These are phyloP conservation scores for Ormia ochracea DNA, from an alignment of 2,888 invertebrate genomes.

Conservation along the genomic window DNA sequence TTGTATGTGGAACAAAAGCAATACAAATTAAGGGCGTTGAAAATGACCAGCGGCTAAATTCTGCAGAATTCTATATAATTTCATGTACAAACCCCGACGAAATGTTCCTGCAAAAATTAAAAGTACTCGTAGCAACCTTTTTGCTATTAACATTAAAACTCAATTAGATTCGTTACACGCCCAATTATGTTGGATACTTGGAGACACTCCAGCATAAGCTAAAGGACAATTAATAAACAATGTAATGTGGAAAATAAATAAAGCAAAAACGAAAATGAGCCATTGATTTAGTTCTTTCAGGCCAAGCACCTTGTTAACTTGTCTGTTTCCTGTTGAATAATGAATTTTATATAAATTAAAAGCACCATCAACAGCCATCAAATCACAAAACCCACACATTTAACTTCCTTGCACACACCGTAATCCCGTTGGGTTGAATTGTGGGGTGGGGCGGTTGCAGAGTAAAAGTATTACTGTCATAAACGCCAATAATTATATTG, in stretches of 20 bases:
- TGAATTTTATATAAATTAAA: conserved; percentile 60
- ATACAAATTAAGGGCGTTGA: conserved; percentile 65
- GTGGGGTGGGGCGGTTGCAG: conserved; percentile 7
- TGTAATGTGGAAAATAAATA: not conserved
- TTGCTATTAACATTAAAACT: conserved; percentile 74
- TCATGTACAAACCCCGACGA: conserved; percentile 17
- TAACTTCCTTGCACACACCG: not conserved
- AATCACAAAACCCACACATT: not conserved
- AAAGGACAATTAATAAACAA: conserved; percentile 58
- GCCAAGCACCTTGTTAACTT: conserved; percentile 32
- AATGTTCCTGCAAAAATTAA: conserved; percentile 8
- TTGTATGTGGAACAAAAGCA: conserved; percentile 5
- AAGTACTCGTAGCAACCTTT: conserved; percentile 35
- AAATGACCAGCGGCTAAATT: conserved; percentile 73
- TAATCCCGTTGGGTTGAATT: not conserved
- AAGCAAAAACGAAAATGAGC: not conserved
- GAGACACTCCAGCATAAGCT: conserved; percentile 33
- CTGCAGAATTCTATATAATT: conserved; percentile 31
- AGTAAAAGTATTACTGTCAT: conserved; percentile 45
- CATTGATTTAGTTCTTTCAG: not conserved
- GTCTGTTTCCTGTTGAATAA: conserved; percentile 59
- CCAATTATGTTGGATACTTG: conserved; percentile 69
- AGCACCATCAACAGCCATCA: conserved; percentile 2
- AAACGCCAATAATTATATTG: conserved; percentile 70
- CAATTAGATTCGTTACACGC: conserved; percentile 77